Conservation (phyloP, 64 coral and sea anemone species). For the Pocillopora damicornis region DNA sequence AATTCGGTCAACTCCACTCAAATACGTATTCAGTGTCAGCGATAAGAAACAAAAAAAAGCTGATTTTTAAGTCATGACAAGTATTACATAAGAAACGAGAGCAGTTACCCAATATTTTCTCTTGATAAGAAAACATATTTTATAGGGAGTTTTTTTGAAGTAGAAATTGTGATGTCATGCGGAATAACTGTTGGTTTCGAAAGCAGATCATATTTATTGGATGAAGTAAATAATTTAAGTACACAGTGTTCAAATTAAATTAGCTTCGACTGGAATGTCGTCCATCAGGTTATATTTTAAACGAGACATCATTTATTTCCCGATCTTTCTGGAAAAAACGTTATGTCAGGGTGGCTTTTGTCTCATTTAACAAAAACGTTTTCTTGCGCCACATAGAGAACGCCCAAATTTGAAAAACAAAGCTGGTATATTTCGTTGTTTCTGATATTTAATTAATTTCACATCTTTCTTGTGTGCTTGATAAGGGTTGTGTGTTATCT, state of each 20-base stretch:
- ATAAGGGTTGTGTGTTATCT: background rate
- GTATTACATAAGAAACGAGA: too few relatives aligned
- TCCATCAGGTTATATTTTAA: background rate
- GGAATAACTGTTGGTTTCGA: background rate
- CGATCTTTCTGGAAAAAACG: background rate
- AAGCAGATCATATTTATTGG: background rate
- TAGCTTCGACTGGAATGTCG: background rate
- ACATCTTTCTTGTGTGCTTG: background rate
- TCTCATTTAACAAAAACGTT: background rate
- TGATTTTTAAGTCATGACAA: too few relatives aligned
- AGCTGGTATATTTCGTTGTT: background rate
- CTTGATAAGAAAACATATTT: too few relatives aligned
- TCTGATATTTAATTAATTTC: conserved; percentile 4
- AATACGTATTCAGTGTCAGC: too few relatives aligned
- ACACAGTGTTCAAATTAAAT: conserved; percentile 19
- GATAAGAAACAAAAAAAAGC: too few relatives aligned
- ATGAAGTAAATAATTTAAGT: background rate
- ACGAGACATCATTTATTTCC: background rate
- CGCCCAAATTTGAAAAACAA: background rate
- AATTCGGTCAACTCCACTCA: too few relatives aligned
- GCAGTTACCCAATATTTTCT: too few relatives aligned
- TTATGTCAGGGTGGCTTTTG: background rate
- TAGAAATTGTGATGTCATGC: background rate
- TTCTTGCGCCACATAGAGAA: background rate
- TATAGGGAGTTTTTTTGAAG: background rate